These are phyloP conservation scores for Phymatocera aterrima DNA, from an alignment of 2,888 invertebrate species.

Conservation along the genomic window DNA sequence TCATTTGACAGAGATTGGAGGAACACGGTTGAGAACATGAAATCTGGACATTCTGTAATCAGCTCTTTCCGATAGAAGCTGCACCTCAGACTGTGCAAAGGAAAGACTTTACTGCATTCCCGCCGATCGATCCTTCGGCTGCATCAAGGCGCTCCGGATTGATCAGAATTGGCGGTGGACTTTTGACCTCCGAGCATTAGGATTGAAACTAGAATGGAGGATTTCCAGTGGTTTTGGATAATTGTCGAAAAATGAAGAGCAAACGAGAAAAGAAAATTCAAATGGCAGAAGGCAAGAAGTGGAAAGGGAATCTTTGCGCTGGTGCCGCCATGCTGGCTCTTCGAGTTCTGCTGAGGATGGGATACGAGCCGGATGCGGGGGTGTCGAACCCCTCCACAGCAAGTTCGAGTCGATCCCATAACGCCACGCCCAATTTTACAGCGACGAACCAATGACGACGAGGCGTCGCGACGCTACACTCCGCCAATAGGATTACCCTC, in stretches of 20 bases:
- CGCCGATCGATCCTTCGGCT: neutral
- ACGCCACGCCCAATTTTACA: conserved; percentile 66
- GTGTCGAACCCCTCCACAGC: conserved; percentile 41
- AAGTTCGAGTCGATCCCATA: conserved; percentile 13
- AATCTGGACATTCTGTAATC: too few relatives aligned
- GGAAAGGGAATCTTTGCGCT: conserved; percentile 47
- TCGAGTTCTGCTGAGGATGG: conserved; percentile 47
- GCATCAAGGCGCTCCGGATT: neutral
- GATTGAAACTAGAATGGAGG: neutral
- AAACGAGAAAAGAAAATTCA: conserved; percentile 43
- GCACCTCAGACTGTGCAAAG: neutral
- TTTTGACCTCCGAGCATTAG: neutral
- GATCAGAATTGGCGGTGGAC: neutral
- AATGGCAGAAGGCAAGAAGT: neutral
- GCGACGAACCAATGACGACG: conserved; percentile 68
- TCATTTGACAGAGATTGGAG: too few relatives aligned
- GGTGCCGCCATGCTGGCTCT: conserved; percentile 68
- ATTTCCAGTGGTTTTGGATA: neutral
- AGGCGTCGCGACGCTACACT: conserved; percentile 71
- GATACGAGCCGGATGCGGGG: conserved; percentile 48
- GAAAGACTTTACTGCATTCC: neutral
- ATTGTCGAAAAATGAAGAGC: neutral
- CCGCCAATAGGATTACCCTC: conserved; percentile 75
- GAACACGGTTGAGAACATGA: too few relatives aligned
- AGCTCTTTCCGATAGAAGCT: too few relatives aligned